These are phyloP conservation scores for Trisateles emortualis DNA, from an alignment of 2,888 invertebrate species.

Conservation along the genomic window DNA sequence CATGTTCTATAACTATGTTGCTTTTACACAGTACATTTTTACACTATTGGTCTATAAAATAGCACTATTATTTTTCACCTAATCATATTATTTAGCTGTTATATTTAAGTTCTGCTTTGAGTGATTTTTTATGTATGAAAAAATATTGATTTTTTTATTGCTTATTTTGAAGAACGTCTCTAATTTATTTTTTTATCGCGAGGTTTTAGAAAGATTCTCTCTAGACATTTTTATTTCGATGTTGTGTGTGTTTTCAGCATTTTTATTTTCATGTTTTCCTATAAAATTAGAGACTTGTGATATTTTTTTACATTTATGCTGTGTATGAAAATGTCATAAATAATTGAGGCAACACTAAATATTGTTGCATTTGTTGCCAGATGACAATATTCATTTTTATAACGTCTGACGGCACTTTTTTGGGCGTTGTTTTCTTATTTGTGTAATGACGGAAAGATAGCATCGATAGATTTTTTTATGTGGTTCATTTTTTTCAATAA, in stretches of 20 bases:
- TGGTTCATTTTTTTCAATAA: no score
- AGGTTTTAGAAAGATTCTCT: constrained; percentile 14
- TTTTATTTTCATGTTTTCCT: constrained; percentile 18
- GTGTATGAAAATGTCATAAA: constrained; percentile 34
- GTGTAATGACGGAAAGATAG: constrained; percentile 19
- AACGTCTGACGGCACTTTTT: constrained; percentile 26
- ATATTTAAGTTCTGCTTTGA: constrained; percentile 57
- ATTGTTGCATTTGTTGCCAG: constrained; percentile 27
- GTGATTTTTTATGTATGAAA: constrained; percentile 9
- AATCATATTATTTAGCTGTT: constrained; percentile 77
- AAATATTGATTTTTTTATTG: neutral
- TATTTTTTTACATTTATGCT: constrained; percentile 25
- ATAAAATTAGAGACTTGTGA: constrained; percentile 14
- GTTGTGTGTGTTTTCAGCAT: constrained; percentile 13
- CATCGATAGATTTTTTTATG: no score
- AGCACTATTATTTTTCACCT: constrained; percentile 48
- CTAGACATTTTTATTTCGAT: constrained; percentile 1
- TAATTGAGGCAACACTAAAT: constrained; percentile 23
- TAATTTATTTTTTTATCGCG: constrained; percentile 8
- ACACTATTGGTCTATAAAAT: constrained; percentile 43
- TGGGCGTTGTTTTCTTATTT: constrained; percentile 25
- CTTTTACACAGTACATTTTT: constrained; percentile 35
- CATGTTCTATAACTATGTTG: constrained; percentile 22
- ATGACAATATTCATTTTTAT: constrained; percentile 26
- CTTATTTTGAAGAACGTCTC: constrained; percentile 9